Conservation (phyloP, 53 echinoderm and acorn worm genomes). For the Apostichopus leukothele region DNA sequence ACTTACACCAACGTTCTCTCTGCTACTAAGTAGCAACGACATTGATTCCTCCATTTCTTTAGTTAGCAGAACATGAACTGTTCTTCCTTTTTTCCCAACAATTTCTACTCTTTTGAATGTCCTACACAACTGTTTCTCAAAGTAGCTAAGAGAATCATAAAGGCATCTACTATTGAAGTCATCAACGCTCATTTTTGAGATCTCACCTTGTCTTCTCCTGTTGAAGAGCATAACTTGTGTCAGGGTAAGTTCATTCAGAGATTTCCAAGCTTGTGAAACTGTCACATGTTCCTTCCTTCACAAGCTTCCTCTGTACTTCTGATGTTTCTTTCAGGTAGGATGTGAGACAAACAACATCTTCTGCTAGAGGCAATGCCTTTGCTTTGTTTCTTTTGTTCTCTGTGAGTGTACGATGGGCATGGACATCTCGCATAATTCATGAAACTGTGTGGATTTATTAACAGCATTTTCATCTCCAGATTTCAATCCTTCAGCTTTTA, state of each 20-base stretch:
- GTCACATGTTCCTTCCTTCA: background rate
- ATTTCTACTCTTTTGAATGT: slow-evolving; percentile 50
- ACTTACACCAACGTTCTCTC: slow-evolving; percentile 53
- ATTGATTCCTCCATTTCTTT: slow-evolving; percentile 51
- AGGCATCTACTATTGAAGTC: slow-evolving; percentile 17
- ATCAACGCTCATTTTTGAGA: slow-evolving; percentile 41
- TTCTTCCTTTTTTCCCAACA: slow-evolving; percentile 52
- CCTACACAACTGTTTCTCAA: slow-evolving; percentile 48
- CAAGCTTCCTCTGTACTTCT: slow-evolving; percentile 16
- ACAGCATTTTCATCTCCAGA: slow-evolving; percentile 15
- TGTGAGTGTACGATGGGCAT: slow-evolving; percentile 19
- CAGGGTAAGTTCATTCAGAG: slow-evolving; percentile 28
- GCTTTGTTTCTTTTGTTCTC: slow-evolving; percentile 16
- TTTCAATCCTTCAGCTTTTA: slow-evolving; percentile 24
- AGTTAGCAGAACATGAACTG: slow-evolving; percentile 72
- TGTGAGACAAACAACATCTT: slow-evolving; percentile 46
- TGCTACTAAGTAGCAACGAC: slow-evolving; percentile 44
- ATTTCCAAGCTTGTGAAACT: slow-evolving; percentile 38
- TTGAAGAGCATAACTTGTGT: slow-evolving; percentile 58
- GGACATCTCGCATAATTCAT: slow-evolving; percentile 19
- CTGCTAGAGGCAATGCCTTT: slow-evolving; percentile 25
- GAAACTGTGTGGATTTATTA: background rate
- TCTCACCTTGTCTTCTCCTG: slow-evolving; percentile 49
- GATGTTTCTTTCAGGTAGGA: slow-evolving; percentile 24
- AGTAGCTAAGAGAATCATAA: slow-evolving; percentile 21